Conservation (phyloP, 1,140 invertebrate genomes). For the Sycophaga agraensis region DNA sequence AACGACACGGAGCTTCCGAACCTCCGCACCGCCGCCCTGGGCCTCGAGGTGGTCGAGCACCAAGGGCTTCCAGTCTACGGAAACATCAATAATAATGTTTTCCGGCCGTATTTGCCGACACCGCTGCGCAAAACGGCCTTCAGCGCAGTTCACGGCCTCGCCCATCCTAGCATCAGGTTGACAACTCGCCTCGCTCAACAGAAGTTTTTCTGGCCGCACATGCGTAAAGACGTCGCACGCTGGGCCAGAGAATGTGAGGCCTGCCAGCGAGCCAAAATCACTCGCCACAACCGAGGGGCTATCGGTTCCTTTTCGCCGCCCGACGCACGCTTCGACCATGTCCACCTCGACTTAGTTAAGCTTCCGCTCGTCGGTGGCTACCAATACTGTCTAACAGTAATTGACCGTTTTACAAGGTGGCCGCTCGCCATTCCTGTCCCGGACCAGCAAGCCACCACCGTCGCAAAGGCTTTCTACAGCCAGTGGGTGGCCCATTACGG, state of each 20-base stretch:
- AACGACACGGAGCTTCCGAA: too few species aligned
- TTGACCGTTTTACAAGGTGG: conserved; percentile 12
- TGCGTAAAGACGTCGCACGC: not conserved
- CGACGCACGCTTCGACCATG: conserved; percentile 18
- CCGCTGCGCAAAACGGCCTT: not conserved
- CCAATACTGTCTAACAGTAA: not conserved
- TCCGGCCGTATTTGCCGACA: not conserved
- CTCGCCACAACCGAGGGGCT: conserved; percentile 7
- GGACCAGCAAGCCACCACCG: not conserved
- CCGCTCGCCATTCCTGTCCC: not conserved
- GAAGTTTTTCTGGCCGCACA: conserved; percentile 25
- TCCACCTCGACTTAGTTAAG: conserved; percentile 20
- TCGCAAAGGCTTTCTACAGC: not conserved
- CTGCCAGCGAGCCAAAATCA: conserved; percentile 27
- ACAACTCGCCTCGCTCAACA: not conserved
- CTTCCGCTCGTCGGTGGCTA: not conserved
- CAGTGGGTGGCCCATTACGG: not conserved
- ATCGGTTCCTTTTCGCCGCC: not conserved
- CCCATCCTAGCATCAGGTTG: not conserved
- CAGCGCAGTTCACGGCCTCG: not conserved
- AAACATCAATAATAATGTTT: not conserved
- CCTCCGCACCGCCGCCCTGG: not conserved
- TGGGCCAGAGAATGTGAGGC: conserved; percentile 16
- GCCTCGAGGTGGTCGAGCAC: not conserved
- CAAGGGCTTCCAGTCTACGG: not conserved